Conservation (phyloP, 1,140 invertebrate genomes). For the Anastrepha ludens region DNA sequence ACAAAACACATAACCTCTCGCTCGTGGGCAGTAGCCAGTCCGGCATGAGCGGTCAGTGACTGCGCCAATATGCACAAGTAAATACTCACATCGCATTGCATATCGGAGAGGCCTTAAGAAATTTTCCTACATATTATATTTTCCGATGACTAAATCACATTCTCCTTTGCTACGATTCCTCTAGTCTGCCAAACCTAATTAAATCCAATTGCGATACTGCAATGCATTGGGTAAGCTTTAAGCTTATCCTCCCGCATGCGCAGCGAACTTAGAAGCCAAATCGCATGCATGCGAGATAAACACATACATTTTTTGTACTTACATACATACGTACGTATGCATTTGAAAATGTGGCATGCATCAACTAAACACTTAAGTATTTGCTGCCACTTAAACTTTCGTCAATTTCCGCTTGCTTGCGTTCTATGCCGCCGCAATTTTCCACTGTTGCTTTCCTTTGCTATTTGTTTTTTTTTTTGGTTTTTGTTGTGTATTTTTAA, state of each 20-base stretch:
- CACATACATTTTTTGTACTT: background rate
- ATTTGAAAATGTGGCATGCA: conserved; percentile 4
- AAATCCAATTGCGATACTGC: too few species aligned
- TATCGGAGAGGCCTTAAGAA: too few species aligned
- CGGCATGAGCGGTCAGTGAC: too few species aligned
- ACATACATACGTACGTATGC: background rate
- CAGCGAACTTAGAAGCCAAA: background rate
- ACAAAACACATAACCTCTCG: too few species aligned
- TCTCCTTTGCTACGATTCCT: background rate
- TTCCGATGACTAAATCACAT: too few species aligned
- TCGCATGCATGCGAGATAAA: background rate
- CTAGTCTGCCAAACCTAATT: too few species aligned
- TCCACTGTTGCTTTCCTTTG: background rate
- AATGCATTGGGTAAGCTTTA: background rate
- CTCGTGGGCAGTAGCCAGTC: too few species aligned
- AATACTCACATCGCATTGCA: too few species aligned
- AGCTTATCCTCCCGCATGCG: background rate
- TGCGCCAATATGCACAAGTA: too few species aligned
- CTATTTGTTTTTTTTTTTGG: background rate
- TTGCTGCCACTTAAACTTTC: conserved; percentile 39
- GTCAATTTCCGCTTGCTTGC: conserved; percentile 34
- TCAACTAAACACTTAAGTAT: conserved; percentile 17
- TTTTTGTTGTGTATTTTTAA: background rate
- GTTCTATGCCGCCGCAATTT: background rate
- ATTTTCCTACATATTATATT: too few species aligned